phyloP scores from a whole-genome alignment of 1,140 invertebrate species.

The Gyrodactylus bullatarudis region DNA sequence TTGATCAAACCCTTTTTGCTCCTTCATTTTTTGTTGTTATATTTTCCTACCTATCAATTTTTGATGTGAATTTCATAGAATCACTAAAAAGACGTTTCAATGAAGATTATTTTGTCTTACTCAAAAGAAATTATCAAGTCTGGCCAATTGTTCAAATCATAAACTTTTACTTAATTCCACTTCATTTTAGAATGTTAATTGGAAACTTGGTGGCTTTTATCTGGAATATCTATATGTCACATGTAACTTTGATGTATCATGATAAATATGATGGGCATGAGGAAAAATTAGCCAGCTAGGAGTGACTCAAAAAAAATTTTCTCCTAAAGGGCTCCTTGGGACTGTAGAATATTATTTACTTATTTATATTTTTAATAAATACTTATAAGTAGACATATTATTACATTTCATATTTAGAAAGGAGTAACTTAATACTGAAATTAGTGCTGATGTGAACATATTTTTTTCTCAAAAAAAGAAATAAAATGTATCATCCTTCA shows the following conservation, averaged over 20 bases:
- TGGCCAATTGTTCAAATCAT: neutral
- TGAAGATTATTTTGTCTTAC: neutral
- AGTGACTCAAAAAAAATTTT: too few relatives aligned
- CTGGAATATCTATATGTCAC: neutral
- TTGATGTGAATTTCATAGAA: neutral
- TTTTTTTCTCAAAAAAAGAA: too few relatives aligned
- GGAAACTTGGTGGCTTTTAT: neutral
- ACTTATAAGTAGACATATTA: too few relatives aligned
- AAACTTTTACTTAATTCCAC: neutral
- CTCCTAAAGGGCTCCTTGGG: too few relatives aligned
- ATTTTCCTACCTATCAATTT: neutral
- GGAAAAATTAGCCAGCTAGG: too few relatives aligned
- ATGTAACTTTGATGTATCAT: neutral
- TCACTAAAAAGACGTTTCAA: neutral
- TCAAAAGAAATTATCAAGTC: neutral
- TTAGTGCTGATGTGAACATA: too few relatives aligned
- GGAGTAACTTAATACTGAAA: too few relatives aligned
- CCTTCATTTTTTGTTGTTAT: neutral
- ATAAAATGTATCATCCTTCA: too few relatives aligned
- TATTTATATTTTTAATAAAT: too few relatives aligned
- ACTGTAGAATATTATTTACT: too few relatives aligned
- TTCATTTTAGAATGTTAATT: neutral
- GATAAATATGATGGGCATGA: neutral
- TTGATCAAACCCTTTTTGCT: neutral
- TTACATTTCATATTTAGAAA: too few relatives aligned